Evolutionary conservation across 2,113 vertebrate species (phyloP).

Genomic region (Myotis yumanensis): DNA sequence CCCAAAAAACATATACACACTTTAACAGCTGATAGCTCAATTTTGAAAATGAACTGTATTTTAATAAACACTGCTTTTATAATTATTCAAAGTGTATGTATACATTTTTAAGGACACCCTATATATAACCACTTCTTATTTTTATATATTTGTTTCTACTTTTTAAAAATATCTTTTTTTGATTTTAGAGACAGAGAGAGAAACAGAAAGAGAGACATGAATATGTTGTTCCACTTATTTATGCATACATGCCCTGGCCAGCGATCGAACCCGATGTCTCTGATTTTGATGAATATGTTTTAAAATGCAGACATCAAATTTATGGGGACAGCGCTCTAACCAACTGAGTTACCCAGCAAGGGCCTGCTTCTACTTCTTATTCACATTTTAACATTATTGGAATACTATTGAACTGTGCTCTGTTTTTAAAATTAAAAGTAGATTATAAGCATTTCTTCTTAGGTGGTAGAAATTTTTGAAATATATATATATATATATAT

Average conservation of each 20-base stretch:
- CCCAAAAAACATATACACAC: too few relatives aligned
- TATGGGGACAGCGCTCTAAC: neutral
- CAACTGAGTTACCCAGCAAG: neutral
- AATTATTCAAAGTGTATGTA: too few relatives aligned
- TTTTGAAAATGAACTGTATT: too few relatives aligned
- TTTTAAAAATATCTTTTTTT: neutral
- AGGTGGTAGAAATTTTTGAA: constrained; percentile 24
- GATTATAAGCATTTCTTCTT: neutral
- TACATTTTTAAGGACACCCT: too few relatives aligned
- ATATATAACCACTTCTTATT: neutral
- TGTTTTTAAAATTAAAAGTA: constrained; percentile 8
- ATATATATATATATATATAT: neutral
- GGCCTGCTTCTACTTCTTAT: neutral
- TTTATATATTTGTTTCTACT: neutral
- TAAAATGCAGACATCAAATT: neutral
- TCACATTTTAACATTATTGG: constrained; percentile 13
- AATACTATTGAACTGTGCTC: neutral
- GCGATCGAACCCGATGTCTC: neutral
- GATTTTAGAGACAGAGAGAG: too few relatives aligned
- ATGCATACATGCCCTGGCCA: too few relatives aligned
- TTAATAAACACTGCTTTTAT: too few relatives aligned
- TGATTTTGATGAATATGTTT: neutral
- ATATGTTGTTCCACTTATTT: too few relatives aligned
- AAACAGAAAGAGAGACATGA: too few relatives aligned
- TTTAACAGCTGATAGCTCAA: too few relatives aligned